Conservation (phyloP, 2,888 invertebrate species). For the Helobdella robusta region DNA sequence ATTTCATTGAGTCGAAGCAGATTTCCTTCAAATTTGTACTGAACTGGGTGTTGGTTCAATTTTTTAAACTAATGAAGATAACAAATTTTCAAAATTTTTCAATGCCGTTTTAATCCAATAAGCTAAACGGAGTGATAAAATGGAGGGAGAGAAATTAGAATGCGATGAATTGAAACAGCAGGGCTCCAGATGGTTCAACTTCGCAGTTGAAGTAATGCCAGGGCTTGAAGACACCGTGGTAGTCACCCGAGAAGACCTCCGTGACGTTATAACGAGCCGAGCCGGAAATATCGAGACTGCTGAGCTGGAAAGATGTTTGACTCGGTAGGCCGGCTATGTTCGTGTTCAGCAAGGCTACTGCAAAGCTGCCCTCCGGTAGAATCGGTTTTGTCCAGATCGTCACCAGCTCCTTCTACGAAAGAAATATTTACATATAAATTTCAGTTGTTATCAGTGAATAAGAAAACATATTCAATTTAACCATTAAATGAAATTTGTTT, state of each 20-base stretch:
- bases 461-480: too few species aligned
- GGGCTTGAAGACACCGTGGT: conserved; percentile 37
- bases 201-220: conserved; percentile 34
- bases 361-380: conserved; percentile 33
- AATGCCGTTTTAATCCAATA: too few species aligned
- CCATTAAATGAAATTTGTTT: not conserved
- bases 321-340: conserved; percentile 32
- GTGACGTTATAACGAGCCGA: conserved; percentile 32
- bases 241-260: conserved; percentile 32
- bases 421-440: not conserved
- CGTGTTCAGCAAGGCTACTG: conserved; percentile 33
- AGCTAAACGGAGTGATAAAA: too few species aligned
- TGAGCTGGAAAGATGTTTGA: conserved; percentile 29
- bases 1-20: too few species aligned
- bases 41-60: too few species aligned
- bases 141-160: too few species aligned
- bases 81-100: too few species aligned
- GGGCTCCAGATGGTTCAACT: conserved; percentile 37
- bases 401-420: conserved; percentile 31
- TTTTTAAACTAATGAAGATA: too few species aligned
- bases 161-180: conserved; percentile 24
- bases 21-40: too few species aligned
- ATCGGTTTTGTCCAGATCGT: conserved; percentile 33
- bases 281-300: conserved; percentile 33
- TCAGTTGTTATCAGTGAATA: not conserved